Conservation (phyloP, 2,113 vertebrate genomes). For the Odocoileus virginianus region DNA sequence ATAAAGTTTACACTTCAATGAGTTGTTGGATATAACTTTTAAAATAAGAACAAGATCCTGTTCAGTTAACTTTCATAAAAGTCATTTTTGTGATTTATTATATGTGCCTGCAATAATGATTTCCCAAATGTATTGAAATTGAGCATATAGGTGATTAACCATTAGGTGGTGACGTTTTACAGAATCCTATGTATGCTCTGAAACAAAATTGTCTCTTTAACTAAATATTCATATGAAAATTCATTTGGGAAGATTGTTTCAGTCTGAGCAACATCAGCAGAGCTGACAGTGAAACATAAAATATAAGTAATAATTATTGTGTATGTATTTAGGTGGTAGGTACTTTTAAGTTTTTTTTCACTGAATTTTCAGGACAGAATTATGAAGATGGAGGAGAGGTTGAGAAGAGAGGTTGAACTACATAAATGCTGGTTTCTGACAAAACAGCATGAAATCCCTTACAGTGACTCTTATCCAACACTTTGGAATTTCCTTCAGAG, state of each 20-base stretch:
- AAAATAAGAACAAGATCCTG: slow-evolving; percentile 67
- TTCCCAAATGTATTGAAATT: slow-evolving; percentile 35
- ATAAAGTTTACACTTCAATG: slow-evolving; percentile 12
- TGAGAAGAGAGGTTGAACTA: neutral
- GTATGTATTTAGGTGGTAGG: neutral
- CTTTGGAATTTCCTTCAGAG: neutral
- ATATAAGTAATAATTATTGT: neutral
- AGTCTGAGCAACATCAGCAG: neutral
- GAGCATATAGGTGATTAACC: slow-evolving; percentile 53
- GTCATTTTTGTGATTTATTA: slow-evolving; percentile 68
- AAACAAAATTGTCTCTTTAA: slow-evolving; percentile 59
- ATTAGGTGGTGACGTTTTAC: slow-evolving; percentile 38
- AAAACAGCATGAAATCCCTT: neutral
- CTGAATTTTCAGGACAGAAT: neutral
- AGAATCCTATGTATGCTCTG: neutral
- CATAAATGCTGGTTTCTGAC: neutral
- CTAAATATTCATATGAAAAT: neutral
- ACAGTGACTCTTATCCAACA: neutral
- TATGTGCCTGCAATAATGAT: slow-evolving; percentile 28
- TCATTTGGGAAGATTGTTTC: neutral
- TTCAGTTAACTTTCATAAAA: slow-evolving; percentile 47
- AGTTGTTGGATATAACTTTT: slow-evolving; percentile 48
- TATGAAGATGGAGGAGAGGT: neutral
- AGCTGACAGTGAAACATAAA: neutral
- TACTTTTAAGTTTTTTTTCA: neutral